A percentile compares a stretch with the other conserved stretches of the same genome.
Evolutionary conservation across 2,113 vertebrate species (phyloP).

Genomic region (Callionymus lyra): DNA sequence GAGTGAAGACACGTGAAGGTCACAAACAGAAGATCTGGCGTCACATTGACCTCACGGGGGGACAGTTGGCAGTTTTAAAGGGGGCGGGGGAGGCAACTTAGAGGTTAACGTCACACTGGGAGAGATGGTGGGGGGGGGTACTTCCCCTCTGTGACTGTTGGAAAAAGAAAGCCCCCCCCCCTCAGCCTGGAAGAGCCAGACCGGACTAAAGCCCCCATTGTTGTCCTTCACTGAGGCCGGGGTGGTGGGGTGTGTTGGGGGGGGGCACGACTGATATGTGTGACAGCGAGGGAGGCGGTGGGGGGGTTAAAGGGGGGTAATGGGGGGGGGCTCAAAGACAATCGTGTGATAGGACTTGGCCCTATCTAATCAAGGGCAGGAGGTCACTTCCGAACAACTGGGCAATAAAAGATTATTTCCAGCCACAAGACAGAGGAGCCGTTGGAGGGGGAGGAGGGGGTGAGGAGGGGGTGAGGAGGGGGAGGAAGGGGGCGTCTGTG

Average conservation of each 20-base stretch:
- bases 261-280: constrained; percentile 13
- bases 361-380: constrained; percentile 98
- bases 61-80: too few relatives aligned
- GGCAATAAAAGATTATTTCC: constrained; percentile 99
- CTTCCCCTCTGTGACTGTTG: constrained; percentile 21
- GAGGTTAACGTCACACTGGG: constrained; percentile 41
- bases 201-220: constrained; percentile 81
- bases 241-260: constrained; percentile 14
- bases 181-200: constrained; percentile 62
- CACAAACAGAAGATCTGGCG: background rate
- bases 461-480: constrained; percentile 27
- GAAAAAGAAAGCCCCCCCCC: constrained; percentile 33
- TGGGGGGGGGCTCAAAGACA: constrained; percentile 79
- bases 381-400: constrained; percentile 99
- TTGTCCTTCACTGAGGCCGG: constrained; percentile 67
- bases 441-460: constrained; percentile 62
- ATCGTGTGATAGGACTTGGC: constrained; percentile 84
- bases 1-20: background rate
- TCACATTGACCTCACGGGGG: background rate
- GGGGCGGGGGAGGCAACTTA: constrained; percentile 11
- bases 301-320: too few relatives aligned
- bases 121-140: constrained; percentile 1
- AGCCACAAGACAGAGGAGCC: constrained; percentile 80
- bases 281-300: background rate
- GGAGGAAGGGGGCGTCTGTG: constrained; percentile 63